phyloP scores from a whole-genome alignment of 1,140 invertebrate genomes.

The Dinoponera quadriceps region DNA sequence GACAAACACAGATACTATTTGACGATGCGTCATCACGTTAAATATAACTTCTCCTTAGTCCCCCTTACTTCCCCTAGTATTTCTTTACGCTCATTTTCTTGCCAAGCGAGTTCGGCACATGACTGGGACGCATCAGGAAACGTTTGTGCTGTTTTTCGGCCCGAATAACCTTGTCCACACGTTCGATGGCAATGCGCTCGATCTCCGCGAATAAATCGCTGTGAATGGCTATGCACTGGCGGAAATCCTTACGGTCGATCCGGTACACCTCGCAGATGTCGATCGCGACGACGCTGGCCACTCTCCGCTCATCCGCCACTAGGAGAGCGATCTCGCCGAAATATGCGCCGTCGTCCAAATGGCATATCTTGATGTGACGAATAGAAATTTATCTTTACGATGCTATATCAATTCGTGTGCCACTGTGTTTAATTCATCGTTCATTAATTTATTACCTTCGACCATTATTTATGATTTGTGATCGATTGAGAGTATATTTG shows the following conservation, averaged over 20 bases:
- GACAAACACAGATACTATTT: no score
- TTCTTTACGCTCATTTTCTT: not conserved
- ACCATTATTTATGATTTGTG: no score
- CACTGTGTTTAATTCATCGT: not conserved
- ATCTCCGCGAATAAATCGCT: slow-evolving; percentile 79
- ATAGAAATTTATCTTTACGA: not conserved
- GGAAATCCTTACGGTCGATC: slow-evolving; percentile 84
- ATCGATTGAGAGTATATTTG: no score
- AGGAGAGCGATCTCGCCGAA: slow-evolving; percentile 86
- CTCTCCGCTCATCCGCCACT: slow-evolving; percentile 79
- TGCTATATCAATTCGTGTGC: not conserved
- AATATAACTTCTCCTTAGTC: no score
- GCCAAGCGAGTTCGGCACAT: slow-evolving; percentile 27
- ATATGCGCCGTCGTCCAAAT: slow-evolving; percentile 85
- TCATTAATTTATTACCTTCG: no score
- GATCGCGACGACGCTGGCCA: slow-evolving; percentile 81
- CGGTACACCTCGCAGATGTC: slow-evolving; percentile 83
- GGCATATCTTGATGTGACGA: slow-evolving; percentile 81
- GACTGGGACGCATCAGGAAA: slow-evolving; percentile 49
- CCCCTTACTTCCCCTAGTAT: no score
- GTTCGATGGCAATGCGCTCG: slow-evolving; percentile 78
- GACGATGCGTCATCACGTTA: no score
- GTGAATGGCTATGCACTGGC: slow-evolving; percentile 79
- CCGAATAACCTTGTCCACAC: slow-evolving; percentile 78
- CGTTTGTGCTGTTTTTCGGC: slow-evolving; percentile 80